A percentile compares a stretch with the other conserved stretches of the same genome.
Evolutionary conservation across 2,797 vertebrate genomes (phyloP).

Genomic region (Pristis pectinata): DNA sequence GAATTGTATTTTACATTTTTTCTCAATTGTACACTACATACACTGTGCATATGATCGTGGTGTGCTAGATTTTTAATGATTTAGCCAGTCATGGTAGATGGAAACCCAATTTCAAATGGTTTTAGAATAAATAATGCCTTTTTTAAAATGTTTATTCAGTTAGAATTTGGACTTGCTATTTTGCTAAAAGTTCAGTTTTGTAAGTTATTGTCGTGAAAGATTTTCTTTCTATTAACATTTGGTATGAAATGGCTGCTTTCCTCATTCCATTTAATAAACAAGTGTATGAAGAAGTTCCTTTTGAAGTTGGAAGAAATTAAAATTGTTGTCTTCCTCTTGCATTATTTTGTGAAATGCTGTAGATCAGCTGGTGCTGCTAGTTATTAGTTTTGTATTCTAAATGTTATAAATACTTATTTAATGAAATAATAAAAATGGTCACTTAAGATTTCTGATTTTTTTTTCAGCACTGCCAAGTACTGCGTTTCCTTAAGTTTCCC

Average conservation of each 20-base stretch:
- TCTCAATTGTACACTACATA: too few relatives aligned
- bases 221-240: too few relatives aligned
- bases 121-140: background rate
- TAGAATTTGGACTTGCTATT: background rate
- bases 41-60: background rate
- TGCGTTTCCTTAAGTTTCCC: conserved; percentile 85
- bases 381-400: background rate
- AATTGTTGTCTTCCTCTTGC: background rate
- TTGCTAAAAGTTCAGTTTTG: too few relatives aligned
- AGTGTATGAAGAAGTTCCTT: too few relatives aligned
- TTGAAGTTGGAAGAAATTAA: background rate
- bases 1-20: too few relatives aligned
- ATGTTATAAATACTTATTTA: background rate
- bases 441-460: conserved; percentile 1
- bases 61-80: background rate
- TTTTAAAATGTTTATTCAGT: background rate
- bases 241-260: background rate
- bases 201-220: too few relatives aligned
- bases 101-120: background rate
- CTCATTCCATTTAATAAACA: background rate
- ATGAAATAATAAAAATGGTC: background rate
- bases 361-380: background rate
- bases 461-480: conserved; percentile 77
- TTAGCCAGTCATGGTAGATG: background rate
- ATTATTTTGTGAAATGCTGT: background rate